Evolutionary conservation across 2,888 invertebrate genomes (phyloP).

Genomic region (Polyommatus icarus): DNA sequence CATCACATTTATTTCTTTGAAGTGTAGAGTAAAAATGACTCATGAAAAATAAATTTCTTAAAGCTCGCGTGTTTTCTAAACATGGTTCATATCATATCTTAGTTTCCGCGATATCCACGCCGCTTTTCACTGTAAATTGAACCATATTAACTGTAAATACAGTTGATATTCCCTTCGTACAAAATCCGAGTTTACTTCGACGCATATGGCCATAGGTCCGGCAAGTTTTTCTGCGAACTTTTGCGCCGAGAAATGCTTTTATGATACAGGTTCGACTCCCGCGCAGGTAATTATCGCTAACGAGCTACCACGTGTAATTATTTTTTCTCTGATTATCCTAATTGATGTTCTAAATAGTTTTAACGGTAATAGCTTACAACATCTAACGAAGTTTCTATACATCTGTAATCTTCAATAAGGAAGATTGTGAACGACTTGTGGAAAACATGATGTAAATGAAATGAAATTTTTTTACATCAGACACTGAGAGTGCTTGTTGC

Average conservation of each 20-base stretch:
- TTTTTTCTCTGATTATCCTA: slow-evolving; percentile 26
- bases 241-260: slow-evolving; percentile 35
- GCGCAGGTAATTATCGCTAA: slow-evolving; percentile 34
- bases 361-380: neutral
- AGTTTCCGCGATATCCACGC: slow-evolving; percentile 14
- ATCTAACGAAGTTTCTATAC: neutral
- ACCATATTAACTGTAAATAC: neutral
- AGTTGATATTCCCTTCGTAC: neutral
- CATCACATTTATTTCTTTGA: neutral
- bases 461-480: too few species aligned
- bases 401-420: neutral
- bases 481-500: too few species aligned
- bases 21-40: slow-evolving; percentile 10
- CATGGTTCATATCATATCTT: slow-evolving; percentile 37
- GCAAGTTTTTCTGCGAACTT: slow-evolving; percentile 39
- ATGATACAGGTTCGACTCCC: slow-evolving; percentile 44
- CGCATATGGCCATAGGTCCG: slow-evolving; percentile 21
- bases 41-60: slow-evolving; percentile 36
- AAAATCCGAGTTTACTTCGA: neutral
- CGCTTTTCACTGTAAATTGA: neutral
- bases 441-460: too few species aligned
- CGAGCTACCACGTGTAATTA: slow-evolving; percentile 17
- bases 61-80: slow-evolving; percentile 37
- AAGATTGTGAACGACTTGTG: neutral
- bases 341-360: slow-evolving; percentile 26